These are phyloP conservation scores for Lithophane leautieri DNA, from an alignment of 2,888 invertebrate genomes.

Conservation along the genomic window DNA sequence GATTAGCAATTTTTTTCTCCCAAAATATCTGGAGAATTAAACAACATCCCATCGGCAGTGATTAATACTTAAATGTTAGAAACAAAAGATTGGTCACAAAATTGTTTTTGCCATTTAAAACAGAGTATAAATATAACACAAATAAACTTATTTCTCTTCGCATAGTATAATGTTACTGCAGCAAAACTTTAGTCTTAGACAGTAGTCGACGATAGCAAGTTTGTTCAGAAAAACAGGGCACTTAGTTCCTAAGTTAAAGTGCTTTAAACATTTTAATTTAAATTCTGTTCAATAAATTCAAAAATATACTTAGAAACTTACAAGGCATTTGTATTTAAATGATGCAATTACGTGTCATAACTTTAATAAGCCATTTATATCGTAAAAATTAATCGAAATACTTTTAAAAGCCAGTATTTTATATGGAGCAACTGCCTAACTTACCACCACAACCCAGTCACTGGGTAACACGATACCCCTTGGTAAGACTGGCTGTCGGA, in stretches of 20 bases:
- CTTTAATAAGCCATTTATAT: not conserved
- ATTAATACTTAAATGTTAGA: not conserved
- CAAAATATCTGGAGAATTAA: not conserved
- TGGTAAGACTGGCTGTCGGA: no score
- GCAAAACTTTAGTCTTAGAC: slow-evolving; percentile 51
- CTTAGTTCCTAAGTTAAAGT: slow-evolving; percentile 37
- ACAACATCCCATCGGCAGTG: no score
- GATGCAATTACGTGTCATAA: not conserved
- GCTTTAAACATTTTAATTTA: slow-evolving; percentile 41
- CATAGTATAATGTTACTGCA: slow-evolving; percentile 36
- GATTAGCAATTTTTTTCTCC: not conserved
- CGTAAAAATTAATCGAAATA: not conserved
- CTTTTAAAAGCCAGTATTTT: not conserved
- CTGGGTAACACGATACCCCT: no score
- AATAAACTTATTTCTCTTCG: slow-evolving; percentile 15
- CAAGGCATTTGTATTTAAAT: not conserved
- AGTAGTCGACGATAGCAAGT: slow-evolving; percentile 48
- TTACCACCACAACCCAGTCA: no score
- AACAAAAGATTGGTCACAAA: not conserved
- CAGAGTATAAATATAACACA: not conserved
- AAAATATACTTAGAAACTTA: slow-evolving; percentile 17
- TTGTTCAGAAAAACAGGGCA: slow-evolving; percentile 54
- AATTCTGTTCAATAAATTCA: slow-evolving; percentile 32
- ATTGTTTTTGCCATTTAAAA: not conserved
- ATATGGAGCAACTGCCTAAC: no score